A percentile compares a stretch with the other conserved stretches of the same genome.
Conservation (phyloP, 2,888 invertebrate genomes). For the Cryptops parisi region DNA sequence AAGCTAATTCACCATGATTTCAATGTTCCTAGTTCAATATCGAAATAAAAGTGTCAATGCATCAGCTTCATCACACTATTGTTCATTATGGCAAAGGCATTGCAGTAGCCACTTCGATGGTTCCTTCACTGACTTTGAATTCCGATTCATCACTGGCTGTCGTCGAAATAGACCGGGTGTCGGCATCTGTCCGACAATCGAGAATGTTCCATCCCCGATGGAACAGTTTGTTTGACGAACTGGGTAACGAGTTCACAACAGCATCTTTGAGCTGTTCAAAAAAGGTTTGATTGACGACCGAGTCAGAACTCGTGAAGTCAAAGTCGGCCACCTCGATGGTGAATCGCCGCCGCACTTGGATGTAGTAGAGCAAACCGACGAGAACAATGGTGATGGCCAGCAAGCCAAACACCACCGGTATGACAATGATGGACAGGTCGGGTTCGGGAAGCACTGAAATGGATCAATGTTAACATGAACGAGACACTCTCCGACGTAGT, state of each 20-base stretch:
- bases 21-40: too few relatives aligned
- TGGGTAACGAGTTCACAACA: conserved; percentile 45
- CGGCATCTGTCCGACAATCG: neutral
- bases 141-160: too few relatives aligned
- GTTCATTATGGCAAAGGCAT: too few relatives aligned
- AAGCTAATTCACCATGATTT: too few relatives aligned
- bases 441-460: conserved; percentile 36
- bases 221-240: conserved; percentile 1
- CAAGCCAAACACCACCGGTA: conserved; percentile 67
- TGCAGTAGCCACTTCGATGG: too few relatives aligned
- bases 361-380: conserved; percentile 73
- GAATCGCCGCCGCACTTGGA: conserved; percentile 62
- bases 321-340: conserved; percentile 80
- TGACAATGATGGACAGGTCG: conserved; percentile 73
- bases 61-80: too few relatives aligned
- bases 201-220: conserved; percentile 7
- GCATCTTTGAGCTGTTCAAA: conserved; percentile 64
- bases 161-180: too few relatives aligned
- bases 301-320: conserved; percentile 43
- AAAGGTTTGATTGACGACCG: conserved; percentile 71
- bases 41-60: too few relatives aligned
- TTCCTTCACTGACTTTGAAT: too few relatives aligned
- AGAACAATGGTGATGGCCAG: conserved; percentile 68
- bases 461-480: too few relatives aligned
- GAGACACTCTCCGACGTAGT: too few relatives aligned